phyloP scores from a whole-genome alignment of 2,888 invertebrate species.

The Spialia ferax region DNA sequence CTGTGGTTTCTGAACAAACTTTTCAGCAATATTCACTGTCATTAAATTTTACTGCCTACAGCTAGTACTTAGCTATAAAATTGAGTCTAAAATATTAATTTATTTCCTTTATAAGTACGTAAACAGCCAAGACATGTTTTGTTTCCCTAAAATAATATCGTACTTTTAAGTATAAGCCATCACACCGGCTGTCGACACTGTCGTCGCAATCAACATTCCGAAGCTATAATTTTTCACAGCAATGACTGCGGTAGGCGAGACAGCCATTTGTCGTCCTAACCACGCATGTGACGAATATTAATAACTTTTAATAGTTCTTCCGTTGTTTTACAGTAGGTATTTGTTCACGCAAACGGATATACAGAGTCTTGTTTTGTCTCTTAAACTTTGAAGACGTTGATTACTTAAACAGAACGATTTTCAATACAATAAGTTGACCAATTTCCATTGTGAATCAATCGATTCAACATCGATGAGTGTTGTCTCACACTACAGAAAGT shows the following conservation, averaged over 20 bases:
- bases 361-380: slow-evolving; percentile 18
- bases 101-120: too few species aligned
- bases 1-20: too few species aligned
- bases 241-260: slow-evolving; percentile 44
- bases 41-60: too few species aligned
- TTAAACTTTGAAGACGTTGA: neutral
- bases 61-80: too few species aligned
- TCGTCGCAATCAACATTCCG: slow-evolving; percentile 48
- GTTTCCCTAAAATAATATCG: slow-evolving; percentile 31
- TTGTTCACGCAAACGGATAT: slow-evolving; percentile 5
- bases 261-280: slow-evolving; percentile 44
- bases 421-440: too few species aligned
- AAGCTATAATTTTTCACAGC: slow-evolving; percentile 48
- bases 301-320: slow-evolving; percentile 32
- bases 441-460: too few species aligned
- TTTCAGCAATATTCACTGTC: too few species aligned
- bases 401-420: too few species aligned
- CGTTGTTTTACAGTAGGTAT: slow-evolving; percentile 22
- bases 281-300: slow-evolving; percentile 41
- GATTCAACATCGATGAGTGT: too few species aligned
- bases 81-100: too few species aligned
- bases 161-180: slow-evolving; percentile 35
- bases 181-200: slow-evolving; percentile 43
- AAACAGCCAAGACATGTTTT: slow-evolving; percentile 2
- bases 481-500: too few species aligned